phyloP scores from a whole-genome alignment of 2,888 invertebrate genomes.

The Synanthedon andrenaeformis region DNA sequence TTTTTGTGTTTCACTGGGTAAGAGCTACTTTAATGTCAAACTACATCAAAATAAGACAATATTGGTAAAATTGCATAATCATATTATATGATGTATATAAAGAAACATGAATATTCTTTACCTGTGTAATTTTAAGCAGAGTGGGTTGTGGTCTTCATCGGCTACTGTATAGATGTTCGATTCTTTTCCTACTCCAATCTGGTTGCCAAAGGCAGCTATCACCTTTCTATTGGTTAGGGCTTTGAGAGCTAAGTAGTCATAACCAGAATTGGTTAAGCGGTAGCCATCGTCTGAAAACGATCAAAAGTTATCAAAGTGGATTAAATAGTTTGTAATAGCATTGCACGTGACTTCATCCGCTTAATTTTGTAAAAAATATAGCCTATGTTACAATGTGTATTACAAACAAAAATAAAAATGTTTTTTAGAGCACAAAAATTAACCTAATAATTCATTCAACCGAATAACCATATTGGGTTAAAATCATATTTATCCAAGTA shows the following conservation, averaged over 20 bases:
- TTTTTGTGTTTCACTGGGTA: no score
- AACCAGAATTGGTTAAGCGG: constrained; percentile 93
- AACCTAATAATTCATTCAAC: no score
- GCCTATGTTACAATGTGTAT: neutral
- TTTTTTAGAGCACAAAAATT: no score
- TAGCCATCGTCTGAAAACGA: constrained; percentile 89
- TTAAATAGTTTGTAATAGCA: neutral
- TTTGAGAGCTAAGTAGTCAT: constrained; percentile 96
- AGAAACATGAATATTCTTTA: constrained; percentile 18
- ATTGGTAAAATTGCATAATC: no score
- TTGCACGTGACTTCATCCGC: neutral
- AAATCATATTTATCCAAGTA: no score
- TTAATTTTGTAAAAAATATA: no score
- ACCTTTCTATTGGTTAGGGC: constrained; percentile 83
- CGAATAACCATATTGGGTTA: no score
- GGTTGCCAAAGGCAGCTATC: constrained; percentile 92
- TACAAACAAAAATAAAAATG: no score
- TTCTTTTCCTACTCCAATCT: constrained; percentile 99
- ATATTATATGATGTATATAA: no score
- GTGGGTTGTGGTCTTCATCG: constrained; percentile 80
- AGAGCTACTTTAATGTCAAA: no score
- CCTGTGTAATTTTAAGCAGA: constrained; percentile 93
- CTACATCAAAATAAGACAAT: no score
- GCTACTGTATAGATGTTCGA: constrained; percentile 95
- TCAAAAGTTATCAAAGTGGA: neutral